These are phyloP conservation scores for Scaptomyza montana DNA, from an alignment of 1,140 invertebrate species.

Conservation along the genomic window DNA sequence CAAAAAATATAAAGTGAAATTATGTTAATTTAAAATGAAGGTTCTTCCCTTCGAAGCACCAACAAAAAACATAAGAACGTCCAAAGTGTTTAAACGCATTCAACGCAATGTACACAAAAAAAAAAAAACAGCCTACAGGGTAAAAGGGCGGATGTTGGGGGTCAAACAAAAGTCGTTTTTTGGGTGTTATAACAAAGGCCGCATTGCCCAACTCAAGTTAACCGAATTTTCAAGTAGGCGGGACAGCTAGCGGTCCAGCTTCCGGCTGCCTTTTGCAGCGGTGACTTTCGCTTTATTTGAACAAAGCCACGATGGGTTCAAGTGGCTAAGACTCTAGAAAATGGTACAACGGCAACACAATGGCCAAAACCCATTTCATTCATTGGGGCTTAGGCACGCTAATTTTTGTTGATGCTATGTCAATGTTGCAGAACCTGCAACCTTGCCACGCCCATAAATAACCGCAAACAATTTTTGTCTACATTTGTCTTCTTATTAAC, in stretches of 20 bases:
- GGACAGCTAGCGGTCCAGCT: constrained; percentile 21
- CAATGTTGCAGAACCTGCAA: constrained; percentile 29
- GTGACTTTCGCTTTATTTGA: constrained; percentile 69
- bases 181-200: constrained; percentile 31
- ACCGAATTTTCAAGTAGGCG: constrained; percentile 54
- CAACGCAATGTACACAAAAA: constrained; percentile 33
- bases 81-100: constrained; percentile 66
- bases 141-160: background rate
- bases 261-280: constrained; percentile 45
- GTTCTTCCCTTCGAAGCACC: constrained; percentile 29
- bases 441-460: constrained; percentile 56
- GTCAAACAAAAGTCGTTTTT: constrained; percentile 52
- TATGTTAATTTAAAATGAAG: constrained; percentile 81
- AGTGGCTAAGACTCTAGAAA: constrained; percentile 41
- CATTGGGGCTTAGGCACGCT: constrained; percentile 62
- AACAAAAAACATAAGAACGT: constrained; percentile 48
- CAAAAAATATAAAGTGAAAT: constrained; percentile 57
- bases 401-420: constrained; percentile 66
- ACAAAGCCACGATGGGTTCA: constrained; percentile 35
- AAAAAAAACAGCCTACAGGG: background rate
- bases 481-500: constrained; percentile 33
- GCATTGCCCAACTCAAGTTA: constrained; percentile 28
- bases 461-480: constrained; percentile 47
- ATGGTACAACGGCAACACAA: constrained; percentile 14
- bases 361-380: background rate